A percentile compares a stretch with the other conserved stretches of the same genome.
Evolutionary conservation across 2,797 vertebrate genomes (phyloP).

Genomic region (Antrozous pallidus): DNA sequence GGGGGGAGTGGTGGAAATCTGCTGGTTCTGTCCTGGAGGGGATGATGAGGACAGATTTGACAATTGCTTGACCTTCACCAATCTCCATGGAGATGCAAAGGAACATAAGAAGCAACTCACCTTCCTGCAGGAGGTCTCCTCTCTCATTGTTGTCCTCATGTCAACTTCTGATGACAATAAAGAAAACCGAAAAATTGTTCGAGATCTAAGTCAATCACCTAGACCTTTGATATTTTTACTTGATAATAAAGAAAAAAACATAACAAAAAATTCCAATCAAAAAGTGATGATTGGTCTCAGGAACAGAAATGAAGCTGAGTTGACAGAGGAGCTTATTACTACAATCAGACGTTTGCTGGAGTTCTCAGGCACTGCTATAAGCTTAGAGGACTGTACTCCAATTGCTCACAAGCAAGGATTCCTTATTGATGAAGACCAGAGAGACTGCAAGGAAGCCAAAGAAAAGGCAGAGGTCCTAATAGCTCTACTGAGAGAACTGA

Average conservation of each 20-base stretch:
- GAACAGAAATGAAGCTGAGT: slow-evolving; percentile 78
- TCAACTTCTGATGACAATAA: slow-evolving; percentile 41
- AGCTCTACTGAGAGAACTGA: slow-evolving; percentile 39
- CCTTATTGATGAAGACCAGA: slow-evolving; percentile 78
- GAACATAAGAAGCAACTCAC: slow-evolving; percentile 72
- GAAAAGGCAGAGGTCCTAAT: slow-evolving; percentile 65
- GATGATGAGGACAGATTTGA: slow-evolving; percentile 68
- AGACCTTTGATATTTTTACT: slow-evolving; percentile 80
- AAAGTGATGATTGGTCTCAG: slow-evolving; percentile 79
- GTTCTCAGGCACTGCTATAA: slow-evolving; percentile 15
- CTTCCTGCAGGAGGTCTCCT: slow-evolving; percentile 79
- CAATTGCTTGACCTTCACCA: slow-evolving; percentile 72
- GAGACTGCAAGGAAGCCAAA: slow-evolving; percentile 76
- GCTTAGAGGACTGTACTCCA: slow-evolving; percentile 68
- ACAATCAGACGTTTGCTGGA: slow-evolving; percentile 68
- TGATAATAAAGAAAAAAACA: slow-evolving; percentile 52
- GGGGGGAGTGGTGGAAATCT: slow-evolving; percentile 74
- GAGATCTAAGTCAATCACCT: slow-evolving; percentile 8
- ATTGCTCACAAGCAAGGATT: slow-evolving; percentile 68
- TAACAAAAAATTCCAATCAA: fast-evolving
- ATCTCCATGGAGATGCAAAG: slow-evolving; percentile 78
- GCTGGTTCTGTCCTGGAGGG: slow-evolving; percentile 70
- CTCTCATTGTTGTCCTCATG: slow-evolving; percentile 80
- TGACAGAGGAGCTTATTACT: slow-evolving; percentile 72
- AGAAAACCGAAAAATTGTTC: slow-evolving; percentile 44